These are phyloP conservation scores for Chrysodeixis includens DNA, from an alignment of 2,888 invertebrate genomes.

Conservation along the genomic window DNA sequence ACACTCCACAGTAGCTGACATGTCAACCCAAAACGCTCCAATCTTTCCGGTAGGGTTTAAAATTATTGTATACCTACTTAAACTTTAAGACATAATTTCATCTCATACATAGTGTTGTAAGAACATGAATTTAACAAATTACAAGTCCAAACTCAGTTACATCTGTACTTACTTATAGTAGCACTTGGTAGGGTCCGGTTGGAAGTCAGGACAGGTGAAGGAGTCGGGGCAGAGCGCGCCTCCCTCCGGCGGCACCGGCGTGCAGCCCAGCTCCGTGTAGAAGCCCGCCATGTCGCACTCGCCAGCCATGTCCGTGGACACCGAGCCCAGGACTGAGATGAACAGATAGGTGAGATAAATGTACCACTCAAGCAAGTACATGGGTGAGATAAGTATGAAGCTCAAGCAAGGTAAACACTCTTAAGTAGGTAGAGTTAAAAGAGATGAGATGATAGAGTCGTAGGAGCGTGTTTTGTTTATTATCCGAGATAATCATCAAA, in stretches of 20 bases:
- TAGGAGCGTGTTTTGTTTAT: no score
- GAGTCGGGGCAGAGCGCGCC: constrained; percentile 75
- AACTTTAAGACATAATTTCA: no score
- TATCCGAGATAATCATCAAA: no score
- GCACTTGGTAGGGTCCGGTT: constrained; percentile 78
- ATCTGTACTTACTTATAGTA: constrained; percentile 77
- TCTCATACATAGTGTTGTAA: no score
- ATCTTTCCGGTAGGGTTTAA: no score
- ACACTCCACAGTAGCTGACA: no score
- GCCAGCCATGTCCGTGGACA: constrained; percentile 71
- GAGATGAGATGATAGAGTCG: no score
- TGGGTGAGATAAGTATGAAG: no score
- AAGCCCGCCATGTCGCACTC: constrained; percentile 80
- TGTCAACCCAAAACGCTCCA: no score
- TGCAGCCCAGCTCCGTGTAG: constrained; percentile 82
- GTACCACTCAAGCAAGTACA: neutral
- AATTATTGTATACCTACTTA: no score
- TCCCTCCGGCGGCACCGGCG: constrained; percentile 63
- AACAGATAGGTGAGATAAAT: neutral
- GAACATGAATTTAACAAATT: neutral
- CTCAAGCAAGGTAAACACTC: no score
- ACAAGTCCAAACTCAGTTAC: neutral
- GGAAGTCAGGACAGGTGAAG: constrained; percentile 80
- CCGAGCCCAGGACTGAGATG: constrained; percentile 67
- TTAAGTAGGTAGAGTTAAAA: no score